These are phyloP conservation scores for Cyanoramphus novaezelandiae DNA, from an alignment of 2,113 vertebrate genomes.

Conservation along the genomic window DNA sequence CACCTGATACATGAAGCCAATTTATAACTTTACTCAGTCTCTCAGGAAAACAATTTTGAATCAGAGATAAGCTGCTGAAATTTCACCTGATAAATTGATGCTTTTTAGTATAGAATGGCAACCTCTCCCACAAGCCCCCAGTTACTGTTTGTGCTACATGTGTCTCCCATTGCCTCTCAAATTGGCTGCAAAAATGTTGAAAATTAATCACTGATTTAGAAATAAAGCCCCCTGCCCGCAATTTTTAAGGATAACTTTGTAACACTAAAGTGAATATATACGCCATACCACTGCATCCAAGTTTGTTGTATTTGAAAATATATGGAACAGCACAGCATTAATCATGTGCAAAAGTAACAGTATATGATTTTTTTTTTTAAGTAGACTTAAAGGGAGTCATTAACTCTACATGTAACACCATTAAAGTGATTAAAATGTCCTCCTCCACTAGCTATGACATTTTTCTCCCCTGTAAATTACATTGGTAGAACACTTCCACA, in stretches of 20 bases:
- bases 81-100: background rate
- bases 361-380: background rate
- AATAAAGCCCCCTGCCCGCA: background rate
- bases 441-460: constrained; percentile 68
- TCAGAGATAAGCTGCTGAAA: background rate
- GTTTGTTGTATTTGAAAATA: constrained; percentile 26
- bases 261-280: background rate
- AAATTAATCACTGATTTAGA: background rate
- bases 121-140: background rate
- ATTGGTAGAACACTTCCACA: constrained; percentile 32
- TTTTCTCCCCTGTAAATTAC: constrained; percentile 69
- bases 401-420: constrained; percentile 62
- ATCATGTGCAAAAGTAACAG: constrained; percentile 16
- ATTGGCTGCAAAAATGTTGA: background rate
- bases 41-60: background rate
- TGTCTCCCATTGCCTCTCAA: background rate
- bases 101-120: background rate
- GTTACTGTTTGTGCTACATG: background rate
- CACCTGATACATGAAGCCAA: background rate
- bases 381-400: constrained; percentile 61
- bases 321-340: constrained; percentile 16
- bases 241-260: background rate
- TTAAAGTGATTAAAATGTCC: constrained; percentile 71
- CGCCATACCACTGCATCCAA: background rate
- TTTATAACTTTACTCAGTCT: background rate